These are phyloP conservation scores for Enteromius paludinosus DNA, from an alignment of 2,797 vertebrate species.

Conservation along the genomic window DNA sequence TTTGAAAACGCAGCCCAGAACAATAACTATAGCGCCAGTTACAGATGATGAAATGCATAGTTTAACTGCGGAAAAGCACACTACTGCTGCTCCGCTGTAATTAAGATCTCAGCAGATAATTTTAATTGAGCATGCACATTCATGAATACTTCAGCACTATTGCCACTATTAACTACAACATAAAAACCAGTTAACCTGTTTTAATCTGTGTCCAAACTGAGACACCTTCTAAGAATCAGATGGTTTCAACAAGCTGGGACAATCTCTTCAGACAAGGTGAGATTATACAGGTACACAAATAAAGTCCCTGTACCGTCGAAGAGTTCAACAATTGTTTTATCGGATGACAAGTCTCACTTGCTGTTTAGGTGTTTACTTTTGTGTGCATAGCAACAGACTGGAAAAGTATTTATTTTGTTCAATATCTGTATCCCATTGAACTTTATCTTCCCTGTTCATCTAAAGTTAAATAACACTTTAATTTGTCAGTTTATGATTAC, in stretches of 20 bases:
- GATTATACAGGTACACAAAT: conserved; percentile 12
- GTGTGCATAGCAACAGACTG: not conserved
- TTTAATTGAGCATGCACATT: not conserved
- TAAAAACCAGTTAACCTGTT: not conserved
- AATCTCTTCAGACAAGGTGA: not conserved
- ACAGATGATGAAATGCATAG: not conserved
- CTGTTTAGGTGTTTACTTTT: conserved; percentile 4
- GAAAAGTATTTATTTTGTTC: conserved; percentile 3
- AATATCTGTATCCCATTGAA: not conserved
- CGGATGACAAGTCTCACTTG: not conserved
- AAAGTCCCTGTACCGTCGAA: not conserved
- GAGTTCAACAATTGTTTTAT: not conserved
- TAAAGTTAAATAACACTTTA: not conserved
- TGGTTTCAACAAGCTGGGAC: conserved; percentile 10
- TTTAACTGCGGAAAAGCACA: not conserved
- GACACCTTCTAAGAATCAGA: conserved; percentile 11
- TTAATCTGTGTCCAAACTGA: not conserved
- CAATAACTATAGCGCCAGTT: not conserved
- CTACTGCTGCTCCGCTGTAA: not conserved
- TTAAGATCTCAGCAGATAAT: conserved; percentile 1
- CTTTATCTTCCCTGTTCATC: not conserved
- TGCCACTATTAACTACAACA: not conserved
- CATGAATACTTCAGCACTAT: not conserved
- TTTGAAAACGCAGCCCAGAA: not conserved
- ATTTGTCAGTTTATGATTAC: not conserved